Percentiles rank a stretch among this genome's conserved stretches.
These are phyloP conservation scores for Etheostoma perlongum DNA, from an alignment of 2,797 vertebrate genomes.

Conservation along the genomic window DNA sequence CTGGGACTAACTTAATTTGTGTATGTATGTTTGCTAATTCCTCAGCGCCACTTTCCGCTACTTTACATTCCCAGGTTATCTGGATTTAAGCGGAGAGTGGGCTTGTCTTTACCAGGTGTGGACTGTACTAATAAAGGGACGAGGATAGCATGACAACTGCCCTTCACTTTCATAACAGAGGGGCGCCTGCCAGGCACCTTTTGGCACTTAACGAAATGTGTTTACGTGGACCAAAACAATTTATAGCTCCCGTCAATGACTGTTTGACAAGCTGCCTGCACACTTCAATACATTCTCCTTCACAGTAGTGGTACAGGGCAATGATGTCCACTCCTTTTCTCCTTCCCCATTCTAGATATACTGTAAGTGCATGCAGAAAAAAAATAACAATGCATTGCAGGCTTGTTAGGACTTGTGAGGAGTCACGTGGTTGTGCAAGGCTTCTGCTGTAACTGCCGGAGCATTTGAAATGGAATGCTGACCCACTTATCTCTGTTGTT, in stretches of 20 bases:
- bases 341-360: too few relatives aligned
- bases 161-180: conserved; percentile 74
- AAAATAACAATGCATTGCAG: conserved; percentile 11
- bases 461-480: conserved; percentile 67
- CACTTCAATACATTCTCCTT: conserved; percentile 50
- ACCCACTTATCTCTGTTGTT: conserved; percentile 72
- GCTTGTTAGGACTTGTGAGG: conserved; percentile 41
- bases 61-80: conserved; percentile 1
- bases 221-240: conserved; percentile 73
- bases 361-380: neutral
- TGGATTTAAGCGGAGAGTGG: conserved; percentile 8
- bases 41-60: neutral
- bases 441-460: conserved; percentile 34
- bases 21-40: conserved; percentile 35
- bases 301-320: neutral
- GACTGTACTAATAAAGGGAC: conserved; percentile 57
- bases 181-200: conserved; percentile 69
- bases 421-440: conserved; percentile 19
- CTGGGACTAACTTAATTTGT: neutral
- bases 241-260: conserved; percentile 67
- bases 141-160: conserved; percentile 56
- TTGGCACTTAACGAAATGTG: conserved; percentile 73
- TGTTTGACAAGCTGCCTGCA: conserved; percentile 77
- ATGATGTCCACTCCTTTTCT: neutral
- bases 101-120: conserved; percentile 60